Conservation (phyloP, 1,140 invertebrate species). For the Centruroides vittatus region DNA sequence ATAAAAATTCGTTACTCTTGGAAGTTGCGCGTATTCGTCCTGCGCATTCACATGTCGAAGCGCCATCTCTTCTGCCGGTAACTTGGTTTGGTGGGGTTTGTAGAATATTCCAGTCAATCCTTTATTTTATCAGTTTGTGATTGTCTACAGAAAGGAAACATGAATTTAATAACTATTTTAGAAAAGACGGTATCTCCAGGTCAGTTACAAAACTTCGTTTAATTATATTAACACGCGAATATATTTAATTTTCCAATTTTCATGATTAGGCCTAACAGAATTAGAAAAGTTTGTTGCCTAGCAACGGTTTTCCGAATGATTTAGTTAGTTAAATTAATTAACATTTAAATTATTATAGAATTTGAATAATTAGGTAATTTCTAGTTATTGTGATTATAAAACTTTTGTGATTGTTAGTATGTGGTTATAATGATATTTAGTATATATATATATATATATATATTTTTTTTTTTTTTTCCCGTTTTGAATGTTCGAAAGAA, state of each 20-base stretch:
- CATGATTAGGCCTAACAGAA: constrained; percentile 1
- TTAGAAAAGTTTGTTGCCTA: not conserved
- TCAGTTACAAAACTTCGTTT: constrained; percentile 34
- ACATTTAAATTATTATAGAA: constrained; percentile 4
- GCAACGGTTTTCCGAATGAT: not conserved
- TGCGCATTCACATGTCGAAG: too few relatives aligned
- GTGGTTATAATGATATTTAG: too few relatives aligned
- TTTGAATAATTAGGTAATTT: not conserved
- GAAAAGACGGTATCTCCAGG: constrained; percentile 78
- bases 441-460: too few relatives aligned
- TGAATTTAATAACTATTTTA: constrained; percentile 20
- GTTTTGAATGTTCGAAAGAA: too few relatives aligned
- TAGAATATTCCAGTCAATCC: too few relatives aligned
- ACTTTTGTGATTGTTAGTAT: too few relatives aligned
- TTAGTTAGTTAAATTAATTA: not conserved
- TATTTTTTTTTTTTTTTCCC: too few relatives aligned
- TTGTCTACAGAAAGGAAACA: not conserved
- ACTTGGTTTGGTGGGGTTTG: too few relatives aligned
- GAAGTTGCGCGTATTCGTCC: too few relatives aligned
- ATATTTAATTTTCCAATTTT: not conserved
- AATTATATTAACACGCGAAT: constrained; percentile 6
- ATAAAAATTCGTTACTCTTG: too few relatives aligned
- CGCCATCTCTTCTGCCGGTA: too few relatives aligned
- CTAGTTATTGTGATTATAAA: too few relatives aligned
- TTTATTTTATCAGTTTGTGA: not conserved